A percentile compares a stretch with the other conserved stretches of the same genome.
Conservation (phyloP, 2,113 vertebrate genomes). For the Zapus hudsonius region DNA sequence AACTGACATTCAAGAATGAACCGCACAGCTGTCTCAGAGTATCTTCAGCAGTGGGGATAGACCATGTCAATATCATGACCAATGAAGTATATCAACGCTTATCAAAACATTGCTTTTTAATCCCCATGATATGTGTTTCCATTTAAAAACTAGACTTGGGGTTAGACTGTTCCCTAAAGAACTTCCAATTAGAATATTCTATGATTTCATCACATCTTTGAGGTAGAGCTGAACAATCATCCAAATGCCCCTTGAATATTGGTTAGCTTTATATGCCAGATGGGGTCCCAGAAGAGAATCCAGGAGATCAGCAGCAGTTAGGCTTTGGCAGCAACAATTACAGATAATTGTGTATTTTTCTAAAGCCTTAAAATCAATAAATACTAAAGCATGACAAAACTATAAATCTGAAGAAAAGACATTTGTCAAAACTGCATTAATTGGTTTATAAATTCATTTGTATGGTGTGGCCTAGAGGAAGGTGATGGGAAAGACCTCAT, state of each 20-base stretch:
- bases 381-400: neutral
- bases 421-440: slow-evolving; percentile 6
- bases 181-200: neutral
- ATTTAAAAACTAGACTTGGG: neutral
- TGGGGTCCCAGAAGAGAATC: neutral
- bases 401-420: slow-evolving; percentile 30
- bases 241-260: neutral
- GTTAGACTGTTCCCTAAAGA: neutral
- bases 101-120: slow-evolving; percentile 37
- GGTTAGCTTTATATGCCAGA: slow-evolving; percentile 9
- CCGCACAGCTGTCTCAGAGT: neutral
- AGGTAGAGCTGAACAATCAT: slow-evolving; percentile 30
- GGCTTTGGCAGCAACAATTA: neutral
- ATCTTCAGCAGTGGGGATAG: neutral
- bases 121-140: neutral
- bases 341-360: neutral
- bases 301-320: neutral
- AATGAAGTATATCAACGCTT: neutral
- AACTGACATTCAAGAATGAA: slow-evolving; percentile 38
- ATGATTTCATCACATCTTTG: slow-evolving; percentile 12
- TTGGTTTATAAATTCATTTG: slow-evolving; percentile 55
- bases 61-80: slow-evolving; percentile 15
- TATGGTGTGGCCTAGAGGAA: neutral
- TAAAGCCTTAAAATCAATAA: slow-evolving; percentile 50
- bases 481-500: slow-evolving; percentile 58